phyloP scores from a whole-genome alignment of 2,113 vertebrate species.

The Dicaeum eximium region DNA sequence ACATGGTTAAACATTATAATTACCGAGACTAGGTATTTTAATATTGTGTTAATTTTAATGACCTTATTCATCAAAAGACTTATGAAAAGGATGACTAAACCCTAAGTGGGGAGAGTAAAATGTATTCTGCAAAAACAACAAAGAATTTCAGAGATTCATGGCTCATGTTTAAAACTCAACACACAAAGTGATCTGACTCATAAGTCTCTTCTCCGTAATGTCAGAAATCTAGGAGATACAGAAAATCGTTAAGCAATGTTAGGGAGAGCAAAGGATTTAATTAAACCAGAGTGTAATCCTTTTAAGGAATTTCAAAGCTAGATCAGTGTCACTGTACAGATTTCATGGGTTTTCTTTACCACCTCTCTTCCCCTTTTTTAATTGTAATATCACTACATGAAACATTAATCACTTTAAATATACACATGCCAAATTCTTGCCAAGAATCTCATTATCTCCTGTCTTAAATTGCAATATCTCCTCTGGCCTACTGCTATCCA shows the following conservation, averaged over 20 bases:
- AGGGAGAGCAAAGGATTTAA: conserved; percentile 39
- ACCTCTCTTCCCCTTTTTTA: neutral
- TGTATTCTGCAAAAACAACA: conserved; percentile 30
- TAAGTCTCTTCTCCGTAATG: neutral
- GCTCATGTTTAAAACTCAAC: conserved; percentile 19
- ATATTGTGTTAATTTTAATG: conserved; percentile 42
- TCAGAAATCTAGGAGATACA: conserved; percentile 40
- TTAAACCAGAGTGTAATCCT: conserved; percentile 1
- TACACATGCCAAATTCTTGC: neutral
- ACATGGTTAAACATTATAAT: conserved; percentile 10
- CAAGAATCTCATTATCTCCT: neutral
- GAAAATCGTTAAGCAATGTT: conserved; percentile 10
- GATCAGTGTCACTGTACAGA: neutral
- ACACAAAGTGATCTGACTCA: conserved; percentile 42
- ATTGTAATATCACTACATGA: neutral
- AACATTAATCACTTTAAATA: neutral
- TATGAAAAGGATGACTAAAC: conserved; percentile 36
- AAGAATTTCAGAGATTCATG: conserved; percentile 22
- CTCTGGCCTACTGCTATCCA: neutral
- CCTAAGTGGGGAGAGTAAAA: conserved; percentile 26
- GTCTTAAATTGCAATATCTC: neutral
- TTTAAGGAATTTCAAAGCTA: conserved; percentile 31
- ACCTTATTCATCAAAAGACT: conserved; percentile 38
- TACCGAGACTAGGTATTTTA: conserved; percentile 33
- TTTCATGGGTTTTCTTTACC: neutral